A percentile compares a stretch with the other conserved stretches of the same genome.
Evolutionary conservation across 2,113 vertebrate species (phyloP).

Genomic region (Poecile atricapillus): DNA sequence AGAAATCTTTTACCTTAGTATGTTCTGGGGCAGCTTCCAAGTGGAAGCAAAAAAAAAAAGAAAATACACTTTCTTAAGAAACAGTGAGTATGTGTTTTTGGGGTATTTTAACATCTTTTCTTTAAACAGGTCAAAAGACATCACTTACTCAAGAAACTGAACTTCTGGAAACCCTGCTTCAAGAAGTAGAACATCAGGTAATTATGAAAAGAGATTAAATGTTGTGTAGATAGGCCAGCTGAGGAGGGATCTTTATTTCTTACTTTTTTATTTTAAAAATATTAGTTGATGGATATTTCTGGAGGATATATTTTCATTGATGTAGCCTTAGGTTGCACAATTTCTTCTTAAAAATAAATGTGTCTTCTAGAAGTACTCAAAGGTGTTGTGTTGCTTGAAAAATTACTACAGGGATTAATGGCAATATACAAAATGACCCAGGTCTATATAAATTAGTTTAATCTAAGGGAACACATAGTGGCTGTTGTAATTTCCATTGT

Average conservation of each 20-base stretch:
- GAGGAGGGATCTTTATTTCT: background rate
- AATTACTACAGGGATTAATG: background rate
- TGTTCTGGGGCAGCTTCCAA: background rate
- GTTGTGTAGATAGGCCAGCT: background rate
- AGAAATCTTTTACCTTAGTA: constrained; percentile 10
- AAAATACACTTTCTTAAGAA: background rate
- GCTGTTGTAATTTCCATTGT: background rate
- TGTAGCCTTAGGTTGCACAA: background rate
- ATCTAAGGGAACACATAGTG: background rate
- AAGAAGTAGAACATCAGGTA: constrained; percentile 99
- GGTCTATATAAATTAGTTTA: background rate
- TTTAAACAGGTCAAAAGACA: constrained; percentile 91
- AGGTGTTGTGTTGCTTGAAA: background rate
- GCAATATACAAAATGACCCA: background rate
- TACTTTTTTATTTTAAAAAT: background rate
- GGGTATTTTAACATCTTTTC: background rate
- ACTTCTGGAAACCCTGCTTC: constrained; percentile 93
- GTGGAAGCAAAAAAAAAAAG: background rate
- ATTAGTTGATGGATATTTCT: background rate
- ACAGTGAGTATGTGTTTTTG: background rate
- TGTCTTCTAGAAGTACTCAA: background rate
- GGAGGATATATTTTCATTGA: background rate
- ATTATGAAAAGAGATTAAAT: constrained; percentile 1
- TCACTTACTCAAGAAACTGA: constrained; percentile 98
- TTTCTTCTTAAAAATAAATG: background rate